Conservation (phyloP, 2,888 invertebrate genomes). For the Matsumyia berberina region DNA sequence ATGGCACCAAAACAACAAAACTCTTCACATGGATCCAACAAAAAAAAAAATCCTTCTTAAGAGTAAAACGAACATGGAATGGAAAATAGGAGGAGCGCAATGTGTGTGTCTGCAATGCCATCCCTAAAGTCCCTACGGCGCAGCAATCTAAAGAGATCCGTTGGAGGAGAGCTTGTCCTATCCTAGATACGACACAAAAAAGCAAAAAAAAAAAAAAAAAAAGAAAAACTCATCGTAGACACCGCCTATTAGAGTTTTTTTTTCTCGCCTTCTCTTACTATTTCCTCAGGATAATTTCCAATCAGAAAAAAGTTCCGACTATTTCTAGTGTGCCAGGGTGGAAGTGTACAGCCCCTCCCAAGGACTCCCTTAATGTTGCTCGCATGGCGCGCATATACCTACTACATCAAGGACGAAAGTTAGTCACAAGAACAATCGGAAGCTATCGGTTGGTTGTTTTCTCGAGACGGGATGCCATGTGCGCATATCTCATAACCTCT, state of each 20-base stretch:
- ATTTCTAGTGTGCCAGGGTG: constrained; percentile 62
- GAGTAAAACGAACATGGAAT: constrained; percentile 23
- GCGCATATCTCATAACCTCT: constrained; percentile 72
- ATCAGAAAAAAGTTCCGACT: constrained; percentile 74
- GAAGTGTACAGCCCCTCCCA: constrained; percentile 55
- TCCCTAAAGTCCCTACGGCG: constrained; percentile 72
- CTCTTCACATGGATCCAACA: constrained; percentile 9
- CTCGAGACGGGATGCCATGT: constrained; percentile 67
- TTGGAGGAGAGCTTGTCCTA: constrained; percentile 64
- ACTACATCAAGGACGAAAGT: constrained; percentile 72
- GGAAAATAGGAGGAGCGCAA: constrained; percentile 77
- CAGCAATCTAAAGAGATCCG: constrained; percentile 66
- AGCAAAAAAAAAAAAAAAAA: constrained; percentile 26
- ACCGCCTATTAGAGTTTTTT: constrained; percentile 63
- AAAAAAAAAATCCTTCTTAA: constrained; percentile 31
- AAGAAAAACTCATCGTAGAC: constrained; percentile 31
- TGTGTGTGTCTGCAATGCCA: constrained; percentile 60
- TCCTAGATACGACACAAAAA: constrained; percentile 52
- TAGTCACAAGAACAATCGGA: constrained; percentile 68
- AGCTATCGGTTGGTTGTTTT: constrained; percentile 76
- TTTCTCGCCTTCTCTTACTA: constrained; percentile 36
- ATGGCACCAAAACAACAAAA: constrained; percentile 43
- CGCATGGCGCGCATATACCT: constrained; percentile 67
- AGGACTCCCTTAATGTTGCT: constrained; percentile 70
- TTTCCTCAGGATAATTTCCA: constrained; percentile 60